Conservation (phyloP, 2,888 invertebrate genomes). For the Netelia fuscicornis region DNA sequence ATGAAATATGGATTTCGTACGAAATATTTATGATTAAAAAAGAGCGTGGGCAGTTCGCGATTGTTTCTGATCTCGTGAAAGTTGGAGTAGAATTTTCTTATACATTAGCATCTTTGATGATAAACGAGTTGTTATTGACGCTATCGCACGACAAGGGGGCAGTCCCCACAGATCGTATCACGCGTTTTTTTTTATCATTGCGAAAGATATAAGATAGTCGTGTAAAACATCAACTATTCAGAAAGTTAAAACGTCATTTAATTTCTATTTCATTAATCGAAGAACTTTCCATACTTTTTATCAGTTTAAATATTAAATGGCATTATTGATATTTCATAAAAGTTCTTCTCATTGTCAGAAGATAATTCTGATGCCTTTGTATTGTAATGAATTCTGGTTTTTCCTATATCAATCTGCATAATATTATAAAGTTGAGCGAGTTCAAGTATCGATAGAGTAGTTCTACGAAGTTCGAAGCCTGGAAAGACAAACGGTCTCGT, state of each 20-base stretch:
- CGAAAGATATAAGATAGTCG: conserved; percentile 9
- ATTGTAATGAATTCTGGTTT: background rate
- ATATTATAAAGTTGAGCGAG: conserved; percentile 3
- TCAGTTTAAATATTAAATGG: background rate
- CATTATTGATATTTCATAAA: background rate
- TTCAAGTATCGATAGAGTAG: conserved; percentile 54
- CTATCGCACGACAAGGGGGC: conserved; percentile 28
- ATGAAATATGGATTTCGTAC: conserved; percentile 1
- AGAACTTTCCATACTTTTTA: background rate
- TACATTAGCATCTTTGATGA: conserved; percentile 34
- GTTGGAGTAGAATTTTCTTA: conserved; percentile 29
- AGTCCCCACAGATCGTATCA: conserved; percentile 47
- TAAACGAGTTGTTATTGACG: conserved; percentile 50
- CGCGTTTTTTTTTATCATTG: conserved; percentile 11
- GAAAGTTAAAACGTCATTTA: conserved; percentile 2
- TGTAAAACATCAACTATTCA: background rate
- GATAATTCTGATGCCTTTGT: background rate
- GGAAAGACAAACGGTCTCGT: conserved; percentile 32
- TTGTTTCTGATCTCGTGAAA: conserved; percentile 46
- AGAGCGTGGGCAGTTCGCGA: conserved; percentile 4
- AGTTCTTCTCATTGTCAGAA: background rate
- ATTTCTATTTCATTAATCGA: background rate
- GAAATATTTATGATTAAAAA: conserved; percentile 26
- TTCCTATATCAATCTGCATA: conserved; percentile 4
- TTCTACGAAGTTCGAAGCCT: conserved; percentile 5